Conservation (phyloP, 2,797 vertebrate species). For the Trachurus trachurus region DNA sequence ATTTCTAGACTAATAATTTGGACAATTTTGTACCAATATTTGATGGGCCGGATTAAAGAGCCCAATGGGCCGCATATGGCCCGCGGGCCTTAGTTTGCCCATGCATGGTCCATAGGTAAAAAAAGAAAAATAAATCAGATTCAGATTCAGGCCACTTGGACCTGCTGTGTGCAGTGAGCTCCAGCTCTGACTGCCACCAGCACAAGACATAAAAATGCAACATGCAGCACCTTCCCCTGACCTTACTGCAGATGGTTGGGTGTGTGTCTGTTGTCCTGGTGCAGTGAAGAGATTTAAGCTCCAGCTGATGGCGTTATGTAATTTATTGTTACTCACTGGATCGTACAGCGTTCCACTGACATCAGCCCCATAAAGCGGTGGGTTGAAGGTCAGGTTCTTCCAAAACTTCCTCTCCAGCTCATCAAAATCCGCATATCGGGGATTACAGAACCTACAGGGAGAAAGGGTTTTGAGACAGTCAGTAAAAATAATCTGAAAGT, state of each 20-base stretch:
- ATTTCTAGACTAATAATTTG: too few relatives aligned
- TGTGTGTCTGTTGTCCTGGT: neutral
- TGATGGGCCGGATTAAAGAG: too few relatives aligned
- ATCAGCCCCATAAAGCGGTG: constrained; percentile 96
- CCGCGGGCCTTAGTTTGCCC: too few relatives aligned
- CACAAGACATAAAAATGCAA: too few relatives aligned
- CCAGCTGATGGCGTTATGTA: neutral
- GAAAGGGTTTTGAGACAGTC: neutral
- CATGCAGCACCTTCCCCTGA: too few relatives aligned
- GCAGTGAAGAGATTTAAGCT: neutral
- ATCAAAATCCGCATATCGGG: constrained; percentile 92
- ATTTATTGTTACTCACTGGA: constrained; percentile 83
- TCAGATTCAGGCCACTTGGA: too few relatives aligned
- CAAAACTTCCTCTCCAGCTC: constrained; percentile 98
- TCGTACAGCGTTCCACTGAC: constrained; percentile 96
- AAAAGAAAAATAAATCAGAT: too few relatives aligned
- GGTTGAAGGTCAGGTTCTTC: constrained; percentile 98
- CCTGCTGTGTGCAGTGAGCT: too few relatives aligned
- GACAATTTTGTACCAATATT: too few relatives aligned
- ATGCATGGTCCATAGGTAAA: too few relatives aligned
- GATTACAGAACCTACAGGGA: constrained; percentile 91
- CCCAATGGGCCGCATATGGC: too few relatives aligned
- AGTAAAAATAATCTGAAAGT: neutral
- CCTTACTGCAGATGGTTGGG: neutral
- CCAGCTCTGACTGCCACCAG: too few relatives aligned